A percentile compares a stretch with the other conserved stretches of the same genome.
Evolutionary conservation across 2,797 vertebrate species (phyloP).

Genomic region (Rhinogobio ventralis): DNA sequence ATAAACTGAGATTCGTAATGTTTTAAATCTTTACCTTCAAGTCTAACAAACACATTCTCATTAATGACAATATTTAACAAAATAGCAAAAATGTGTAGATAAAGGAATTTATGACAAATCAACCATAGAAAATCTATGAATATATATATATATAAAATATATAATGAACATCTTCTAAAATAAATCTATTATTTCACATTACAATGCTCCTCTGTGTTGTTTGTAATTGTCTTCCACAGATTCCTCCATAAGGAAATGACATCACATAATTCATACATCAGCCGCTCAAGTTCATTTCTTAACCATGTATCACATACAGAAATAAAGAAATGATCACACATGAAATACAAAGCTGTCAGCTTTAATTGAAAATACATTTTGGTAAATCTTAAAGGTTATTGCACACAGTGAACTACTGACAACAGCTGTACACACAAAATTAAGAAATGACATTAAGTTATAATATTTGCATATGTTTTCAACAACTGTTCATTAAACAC

Average conservation of each 20-base stretch:
- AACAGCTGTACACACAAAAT: constrained; percentile 10
- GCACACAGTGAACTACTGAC: constrained; percentile 22
- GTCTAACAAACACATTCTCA: constrained; percentile 19
- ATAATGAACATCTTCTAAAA: constrained; percentile 52
- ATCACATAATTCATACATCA: neutral
- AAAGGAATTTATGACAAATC: constrained; percentile 68
- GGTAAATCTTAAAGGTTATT: constrained; percentile 38
- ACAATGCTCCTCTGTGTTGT: constrained; percentile 55
- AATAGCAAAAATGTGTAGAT: constrained; percentile 51
- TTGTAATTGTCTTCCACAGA: neutral
- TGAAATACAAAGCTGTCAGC: constrained; percentile 12
- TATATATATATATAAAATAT: constrained; percentile 53
- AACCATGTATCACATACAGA: neutral
- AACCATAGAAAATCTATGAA: constrained; percentile 70
- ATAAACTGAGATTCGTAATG: constrained; percentile 26
- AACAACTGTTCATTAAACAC: constrained; percentile 22
- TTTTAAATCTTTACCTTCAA: constrained; percentile 16
- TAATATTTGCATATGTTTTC: constrained; percentile 18
- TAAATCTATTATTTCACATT: constrained; percentile 71
- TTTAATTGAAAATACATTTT: constrained; percentile 41
- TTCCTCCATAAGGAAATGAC: neutral
- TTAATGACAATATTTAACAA: constrained; percentile 56
- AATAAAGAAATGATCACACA: neutral
- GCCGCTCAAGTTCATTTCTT: neutral
- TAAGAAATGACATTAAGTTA: neutral